Evolutionary conservation across 2,113 vertebrate species (phyloP).

Genomic region (Tauraco erythrolophus): DNA sequence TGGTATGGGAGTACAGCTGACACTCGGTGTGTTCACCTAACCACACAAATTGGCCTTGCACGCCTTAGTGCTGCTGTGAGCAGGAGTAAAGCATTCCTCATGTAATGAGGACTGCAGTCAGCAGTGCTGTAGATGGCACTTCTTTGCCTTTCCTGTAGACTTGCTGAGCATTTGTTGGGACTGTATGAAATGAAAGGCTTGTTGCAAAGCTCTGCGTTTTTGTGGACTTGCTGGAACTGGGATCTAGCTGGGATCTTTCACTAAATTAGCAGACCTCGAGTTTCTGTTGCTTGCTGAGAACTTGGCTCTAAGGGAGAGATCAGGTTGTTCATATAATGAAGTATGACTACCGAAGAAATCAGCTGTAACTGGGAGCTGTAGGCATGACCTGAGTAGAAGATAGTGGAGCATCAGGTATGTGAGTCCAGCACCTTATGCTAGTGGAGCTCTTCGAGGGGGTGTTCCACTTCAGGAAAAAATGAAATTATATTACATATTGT

Average conservation of each 20-base stretch:
- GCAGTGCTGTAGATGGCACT: not conserved
- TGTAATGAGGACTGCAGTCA: not conserved
- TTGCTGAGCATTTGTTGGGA: not conserved
- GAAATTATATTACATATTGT: not conserved
- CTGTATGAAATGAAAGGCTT: not conserved
- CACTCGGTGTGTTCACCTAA: not conserved
- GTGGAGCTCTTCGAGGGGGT: not conserved
- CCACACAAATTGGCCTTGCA: too few species aligned
- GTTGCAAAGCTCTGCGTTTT: not conserved
- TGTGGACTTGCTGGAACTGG: not conserved
- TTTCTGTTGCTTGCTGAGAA: not conserved
- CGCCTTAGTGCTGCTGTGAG: not conserved
- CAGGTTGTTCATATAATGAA: not conserved
- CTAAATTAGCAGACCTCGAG: not conserved
- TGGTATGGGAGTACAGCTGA: not conserved
- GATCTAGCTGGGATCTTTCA: not conserved
- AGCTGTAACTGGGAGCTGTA: not conserved
- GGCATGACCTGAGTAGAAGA: not conserved
- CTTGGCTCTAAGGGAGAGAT: not conserved
- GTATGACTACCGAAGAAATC: fast-evolving
- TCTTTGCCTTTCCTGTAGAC: not conserved
- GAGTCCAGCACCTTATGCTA: not conserved
- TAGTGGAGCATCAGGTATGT: fast-evolving
- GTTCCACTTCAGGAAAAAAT: not conserved
- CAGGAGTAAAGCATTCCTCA: not conserved